These are phyloP conservation scores for Phoxinus phoxinus DNA, from an alignment of 2,113 vertebrate species.

Conservation along the genomic window DNA sequence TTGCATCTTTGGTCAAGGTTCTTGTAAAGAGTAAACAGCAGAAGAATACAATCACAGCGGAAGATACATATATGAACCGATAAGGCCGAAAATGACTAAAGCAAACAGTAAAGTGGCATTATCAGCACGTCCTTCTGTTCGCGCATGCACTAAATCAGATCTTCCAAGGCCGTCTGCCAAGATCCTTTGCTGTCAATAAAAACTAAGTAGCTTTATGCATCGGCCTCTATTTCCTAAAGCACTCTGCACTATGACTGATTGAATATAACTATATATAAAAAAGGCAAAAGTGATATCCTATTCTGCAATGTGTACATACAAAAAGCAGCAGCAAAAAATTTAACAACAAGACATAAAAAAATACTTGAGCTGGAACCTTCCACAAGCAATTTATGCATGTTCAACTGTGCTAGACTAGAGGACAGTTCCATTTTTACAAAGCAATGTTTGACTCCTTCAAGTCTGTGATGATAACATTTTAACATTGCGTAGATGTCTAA, in stretches of 20 bases:
- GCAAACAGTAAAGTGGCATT: neutral
- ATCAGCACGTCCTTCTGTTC: neutral
- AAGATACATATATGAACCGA: neutral
- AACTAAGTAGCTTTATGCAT: neutral
- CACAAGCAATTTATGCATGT: neutral
- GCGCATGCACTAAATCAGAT: neutral
- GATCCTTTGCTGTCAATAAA: neutral
- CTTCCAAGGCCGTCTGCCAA: neutral
- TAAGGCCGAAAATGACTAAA: neutral
- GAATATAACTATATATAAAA: slow-evolving; percentile 6
- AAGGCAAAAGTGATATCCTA: neutral
- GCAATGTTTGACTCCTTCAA: neutral
- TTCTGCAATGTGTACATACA: slow-evolving; percentile 16
- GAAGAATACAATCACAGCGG: slow-evolving; percentile 7
- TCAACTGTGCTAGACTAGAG: neutral
- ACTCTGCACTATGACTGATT: neutral
- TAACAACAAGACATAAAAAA: neutral
- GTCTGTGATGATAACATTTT: slow-evolving; percentile 8
- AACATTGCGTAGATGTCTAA: neutral
- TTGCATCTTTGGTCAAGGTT: slow-evolving; percentile 46
- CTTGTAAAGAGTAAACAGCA: neutral
- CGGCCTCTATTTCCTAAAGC: neutral
- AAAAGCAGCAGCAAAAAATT: slow-evolving; percentile 36
- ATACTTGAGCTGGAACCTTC: slow-evolving; percentile 13
- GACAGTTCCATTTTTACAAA: neutral